These are phyloP conservation scores for Heterotilapia buettikoferi DNA, from an alignment of 2,113 vertebrate species.

Conservation along the genomic window DNA sequence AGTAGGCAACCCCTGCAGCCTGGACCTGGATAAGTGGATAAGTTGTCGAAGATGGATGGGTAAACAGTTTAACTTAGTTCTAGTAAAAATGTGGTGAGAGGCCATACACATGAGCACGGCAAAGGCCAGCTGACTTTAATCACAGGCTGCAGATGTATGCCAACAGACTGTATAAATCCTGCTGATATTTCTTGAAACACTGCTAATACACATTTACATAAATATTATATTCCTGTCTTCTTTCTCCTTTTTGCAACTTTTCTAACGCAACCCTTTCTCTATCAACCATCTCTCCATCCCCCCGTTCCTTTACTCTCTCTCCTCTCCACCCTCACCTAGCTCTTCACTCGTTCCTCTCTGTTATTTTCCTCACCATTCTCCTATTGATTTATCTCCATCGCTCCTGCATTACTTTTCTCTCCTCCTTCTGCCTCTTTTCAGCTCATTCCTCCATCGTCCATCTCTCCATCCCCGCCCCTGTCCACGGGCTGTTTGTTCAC, in stretches of 20 bases:
- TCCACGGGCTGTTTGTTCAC: background rate
- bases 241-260: background rate
- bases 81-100: background rate
- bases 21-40: background rate
- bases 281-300: background rate
- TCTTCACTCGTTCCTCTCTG: background rate
- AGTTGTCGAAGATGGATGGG: rapidly evolving
- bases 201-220: background rate
- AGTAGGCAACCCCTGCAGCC: background rate
- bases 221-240: background rate
- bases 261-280: background rate
- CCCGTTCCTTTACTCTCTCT: background rate
- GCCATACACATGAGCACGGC: background rate
- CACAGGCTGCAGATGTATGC: background rate
- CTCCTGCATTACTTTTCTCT: background rate
- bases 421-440: background rate
- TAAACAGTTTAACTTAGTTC: background rate
- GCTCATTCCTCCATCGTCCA: background rate
- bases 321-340: background rate
- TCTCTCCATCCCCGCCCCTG: background rate
- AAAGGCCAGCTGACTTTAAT: background rate
- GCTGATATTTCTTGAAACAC: background rate
- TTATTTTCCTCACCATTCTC: background rate
- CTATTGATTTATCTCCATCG: background rate
- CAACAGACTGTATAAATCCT: background rate